These are phyloP conservation scores for Acanthosoma haemorrhoidale DNA, from an alignment of 2,888 invertebrate genomes.

Conservation along the genomic window DNA sequence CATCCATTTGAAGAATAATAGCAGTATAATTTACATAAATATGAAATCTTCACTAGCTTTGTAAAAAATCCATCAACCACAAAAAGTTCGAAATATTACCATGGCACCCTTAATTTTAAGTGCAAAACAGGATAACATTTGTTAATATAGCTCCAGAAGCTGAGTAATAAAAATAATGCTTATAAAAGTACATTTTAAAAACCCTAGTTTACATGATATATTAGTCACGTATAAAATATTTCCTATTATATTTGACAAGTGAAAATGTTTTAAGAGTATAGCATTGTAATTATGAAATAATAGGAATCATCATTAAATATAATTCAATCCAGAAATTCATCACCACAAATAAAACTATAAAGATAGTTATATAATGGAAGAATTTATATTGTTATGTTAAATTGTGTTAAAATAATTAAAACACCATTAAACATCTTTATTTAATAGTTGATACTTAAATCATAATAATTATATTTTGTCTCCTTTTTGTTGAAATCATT, in stretches of 20 bases:
- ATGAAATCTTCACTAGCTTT: background rate
- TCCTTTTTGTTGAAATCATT: too few species aligned
- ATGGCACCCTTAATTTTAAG: background rate
- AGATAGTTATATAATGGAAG: too few species aligned
- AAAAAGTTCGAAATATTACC: background rate
- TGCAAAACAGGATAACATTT: background rate
- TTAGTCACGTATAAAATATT: background rate
- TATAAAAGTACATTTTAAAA: background rate
- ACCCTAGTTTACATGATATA: constrained; percentile 12
- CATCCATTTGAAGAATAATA: constrained; percentile 9
- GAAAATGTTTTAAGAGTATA: background rate
- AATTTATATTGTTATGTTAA: too few species aligned
- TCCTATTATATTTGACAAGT: background rate
- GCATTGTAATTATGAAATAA: too few species aligned
- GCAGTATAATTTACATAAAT: constrained; percentile 3
- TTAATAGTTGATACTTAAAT: too few species aligned
- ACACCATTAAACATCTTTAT: too few species aligned
- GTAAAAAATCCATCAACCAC: constrained; percentile 13
- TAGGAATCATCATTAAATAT: too few species aligned
- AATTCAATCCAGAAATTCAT: too few species aligned
- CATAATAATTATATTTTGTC: too few species aligned
- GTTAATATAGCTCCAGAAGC: background rate
- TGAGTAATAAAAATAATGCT: background rate
- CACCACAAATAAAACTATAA: too few species aligned
- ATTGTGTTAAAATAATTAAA: too few species aligned